Conservation (phyloP, 1,140 invertebrate genomes). For the Leptestheria dahalacensis region DNA sequence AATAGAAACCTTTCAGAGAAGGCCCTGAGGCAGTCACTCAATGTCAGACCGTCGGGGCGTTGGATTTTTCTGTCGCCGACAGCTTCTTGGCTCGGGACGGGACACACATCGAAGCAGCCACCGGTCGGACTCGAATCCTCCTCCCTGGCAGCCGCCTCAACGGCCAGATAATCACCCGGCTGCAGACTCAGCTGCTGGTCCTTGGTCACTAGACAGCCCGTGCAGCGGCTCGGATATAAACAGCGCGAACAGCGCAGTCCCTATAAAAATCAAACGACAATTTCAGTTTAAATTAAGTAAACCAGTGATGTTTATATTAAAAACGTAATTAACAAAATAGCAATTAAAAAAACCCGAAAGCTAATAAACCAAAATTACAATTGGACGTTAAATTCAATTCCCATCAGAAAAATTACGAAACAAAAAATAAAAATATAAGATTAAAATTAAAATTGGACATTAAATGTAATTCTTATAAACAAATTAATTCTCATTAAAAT, state of each 20-base stretch:
- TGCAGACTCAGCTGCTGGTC: conserved; percentile 35
- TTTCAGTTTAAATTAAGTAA: background rate
- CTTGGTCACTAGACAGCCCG: conserved; percentile 40
- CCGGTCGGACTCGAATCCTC: too few species aligned
- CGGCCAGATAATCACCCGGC: conserved; percentile 41
- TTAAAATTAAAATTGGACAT: too few species aligned
- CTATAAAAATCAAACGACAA: conserved; percentile 27
- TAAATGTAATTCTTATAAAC: too few species aligned
- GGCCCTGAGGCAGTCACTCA: conserved; percentile 49
- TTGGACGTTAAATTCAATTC: too few species aligned
- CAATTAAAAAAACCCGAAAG: too few species aligned
- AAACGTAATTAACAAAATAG: too few species aligned
- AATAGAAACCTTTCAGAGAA: conserved; percentile 55
- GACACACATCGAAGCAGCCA: too few species aligned
- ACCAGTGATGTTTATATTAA: background rate
- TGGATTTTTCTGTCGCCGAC: conserved; percentile 2
- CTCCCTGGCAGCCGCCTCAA: conserved; percentile 23
- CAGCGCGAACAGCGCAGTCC: conserved; percentile 47
- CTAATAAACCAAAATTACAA: too few species aligned
- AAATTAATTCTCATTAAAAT: too few species aligned
- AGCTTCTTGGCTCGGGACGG: too few species aligned
- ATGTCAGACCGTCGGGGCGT: conserved; percentile 33
- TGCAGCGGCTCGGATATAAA: conserved; percentile 40
- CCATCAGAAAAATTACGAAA: too few species aligned
- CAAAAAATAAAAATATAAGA: too few species aligned